A percentile compares a stretch with the other conserved stretches of the same genome.
These are phyloP conservation scores for Botrylloides violaceus DNA, from an alignment of 23 tunicate genomes.

Conservation along the genomic window DNA sequence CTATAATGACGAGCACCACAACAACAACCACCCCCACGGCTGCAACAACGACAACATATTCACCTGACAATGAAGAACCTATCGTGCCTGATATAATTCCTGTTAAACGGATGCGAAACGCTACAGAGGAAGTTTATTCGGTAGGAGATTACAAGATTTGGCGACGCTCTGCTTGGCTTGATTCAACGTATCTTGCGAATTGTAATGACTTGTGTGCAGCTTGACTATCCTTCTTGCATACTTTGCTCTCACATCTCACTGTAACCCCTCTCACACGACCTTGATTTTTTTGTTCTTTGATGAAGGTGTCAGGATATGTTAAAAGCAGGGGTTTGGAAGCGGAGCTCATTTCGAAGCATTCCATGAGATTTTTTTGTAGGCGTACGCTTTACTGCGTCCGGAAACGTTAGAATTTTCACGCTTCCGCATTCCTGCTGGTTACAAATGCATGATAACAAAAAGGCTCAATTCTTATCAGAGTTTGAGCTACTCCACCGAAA, in stretches of 20 bases:
- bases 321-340: too few relatives aligned
- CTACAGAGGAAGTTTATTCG: not conserved
- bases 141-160: not conserved
- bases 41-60: not conserved
- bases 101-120: not conserved
- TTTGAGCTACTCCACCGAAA: too few relatives aligned
- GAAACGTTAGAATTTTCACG: too few relatives aligned
- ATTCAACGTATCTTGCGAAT: not conserved
- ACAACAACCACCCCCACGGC: not conserved
- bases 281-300: too few relatives aligned
- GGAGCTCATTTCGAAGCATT: too few relatives aligned
- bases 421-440: too few relatives aligned
- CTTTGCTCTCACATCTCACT: not conserved
- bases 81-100: not conserved
- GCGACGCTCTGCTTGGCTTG: not conserved
- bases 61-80: not conserved
- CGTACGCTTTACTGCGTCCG: too few relatives aligned
- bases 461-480: too few relatives aligned
- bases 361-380: too few relatives aligned
- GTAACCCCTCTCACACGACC: too few relatives aligned
- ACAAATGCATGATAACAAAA: too few relatives aligned
- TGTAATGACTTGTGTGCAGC: not conserved
- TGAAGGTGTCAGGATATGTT: too few relatives aligned
- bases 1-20: not conserved
- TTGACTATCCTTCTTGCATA: not conserved